A percentile compares a stretch with the other conserved stretches of the same genome.
Conservation (phyloP, 2,113 vertebrate species). For the Rallus limicola region DNA sequence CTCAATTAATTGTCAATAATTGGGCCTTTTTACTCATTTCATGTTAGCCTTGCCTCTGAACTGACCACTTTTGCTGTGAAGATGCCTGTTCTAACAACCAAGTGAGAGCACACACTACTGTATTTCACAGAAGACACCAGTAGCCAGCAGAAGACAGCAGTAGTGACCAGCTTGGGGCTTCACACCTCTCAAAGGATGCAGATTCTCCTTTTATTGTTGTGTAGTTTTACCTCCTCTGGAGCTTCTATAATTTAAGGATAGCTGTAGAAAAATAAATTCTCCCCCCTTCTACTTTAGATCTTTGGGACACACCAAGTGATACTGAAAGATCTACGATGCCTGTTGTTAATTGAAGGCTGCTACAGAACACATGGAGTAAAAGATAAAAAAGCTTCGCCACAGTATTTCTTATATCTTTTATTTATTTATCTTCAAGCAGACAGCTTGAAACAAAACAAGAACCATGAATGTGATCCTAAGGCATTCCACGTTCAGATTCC, state of each 20-base stretch:
- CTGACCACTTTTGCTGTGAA: fast-evolving
- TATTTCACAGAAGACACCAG: neutral
- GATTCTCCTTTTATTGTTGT: neutral
- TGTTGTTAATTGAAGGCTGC: neutral
- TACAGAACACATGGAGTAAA: neutral
- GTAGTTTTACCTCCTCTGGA: neutral
- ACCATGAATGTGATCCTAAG: neutral
- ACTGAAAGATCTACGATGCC: neutral
- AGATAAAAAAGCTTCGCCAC: neutral
- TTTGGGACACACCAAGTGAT: neutral
- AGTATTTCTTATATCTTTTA: neutral
- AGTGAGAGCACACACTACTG: neutral
- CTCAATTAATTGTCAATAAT: neutral
- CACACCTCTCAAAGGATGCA: neutral
- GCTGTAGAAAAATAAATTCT: neutral
- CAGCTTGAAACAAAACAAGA: neutral
- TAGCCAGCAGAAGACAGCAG: neutral
- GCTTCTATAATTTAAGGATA: neutral
- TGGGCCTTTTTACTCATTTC: neutral
- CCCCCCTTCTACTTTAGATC: neutral
- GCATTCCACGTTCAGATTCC: neutral
- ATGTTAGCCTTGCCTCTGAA: neutral
- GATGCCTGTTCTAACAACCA: neutral
- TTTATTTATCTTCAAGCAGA: neutral
- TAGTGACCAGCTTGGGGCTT: neutral